Conservation (phyloP, 2,113 vertebrate genomes). For the Hylia prasina region DNA sequence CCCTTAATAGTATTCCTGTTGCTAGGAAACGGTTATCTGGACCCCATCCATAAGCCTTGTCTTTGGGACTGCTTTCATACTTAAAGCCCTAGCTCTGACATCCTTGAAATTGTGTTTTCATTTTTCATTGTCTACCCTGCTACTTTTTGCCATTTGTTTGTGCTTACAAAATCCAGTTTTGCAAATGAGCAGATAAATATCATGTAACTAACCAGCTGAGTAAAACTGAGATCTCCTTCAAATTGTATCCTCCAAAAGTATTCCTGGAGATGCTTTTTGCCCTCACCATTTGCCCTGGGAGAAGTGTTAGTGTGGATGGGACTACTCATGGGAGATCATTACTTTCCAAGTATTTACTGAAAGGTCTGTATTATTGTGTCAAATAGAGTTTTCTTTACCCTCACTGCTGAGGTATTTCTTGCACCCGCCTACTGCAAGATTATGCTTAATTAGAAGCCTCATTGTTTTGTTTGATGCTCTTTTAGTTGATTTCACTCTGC, state of each 20-base stretch:
- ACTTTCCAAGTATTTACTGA: background rate
- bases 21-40: conserved; percentile 73
- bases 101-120: conserved; percentile 62
- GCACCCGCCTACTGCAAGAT: background rate
- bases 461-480: background rate
- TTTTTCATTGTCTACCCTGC: conserved; percentile 62
- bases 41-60: conserved; percentile 62
- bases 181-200: conserved; percentile 64
- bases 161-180: conserved; percentile 65
- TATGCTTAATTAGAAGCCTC: background rate
- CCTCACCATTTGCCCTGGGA: background rate
- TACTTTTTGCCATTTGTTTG: conserved; percentile 62
- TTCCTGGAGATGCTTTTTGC: background rate
- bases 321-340: background rate
- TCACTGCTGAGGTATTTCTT: conserved; percentile 9
- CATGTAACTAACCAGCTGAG: conserved; percentile 36
- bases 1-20: conserved; percentile 69
- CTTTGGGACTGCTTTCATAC: conserved; percentile 46
- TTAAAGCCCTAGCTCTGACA: conserved; percentile 45
- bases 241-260: background rate
- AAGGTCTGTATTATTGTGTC: background rate
- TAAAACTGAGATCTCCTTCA: conserved; percentile 33
- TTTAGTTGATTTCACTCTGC: background rate
- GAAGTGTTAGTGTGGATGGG: background rate
- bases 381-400: background rate